phyloP scores from a whole-genome alignment of 2,797 vertebrate genomes.

The Ptychadena robeensis region DNA sequence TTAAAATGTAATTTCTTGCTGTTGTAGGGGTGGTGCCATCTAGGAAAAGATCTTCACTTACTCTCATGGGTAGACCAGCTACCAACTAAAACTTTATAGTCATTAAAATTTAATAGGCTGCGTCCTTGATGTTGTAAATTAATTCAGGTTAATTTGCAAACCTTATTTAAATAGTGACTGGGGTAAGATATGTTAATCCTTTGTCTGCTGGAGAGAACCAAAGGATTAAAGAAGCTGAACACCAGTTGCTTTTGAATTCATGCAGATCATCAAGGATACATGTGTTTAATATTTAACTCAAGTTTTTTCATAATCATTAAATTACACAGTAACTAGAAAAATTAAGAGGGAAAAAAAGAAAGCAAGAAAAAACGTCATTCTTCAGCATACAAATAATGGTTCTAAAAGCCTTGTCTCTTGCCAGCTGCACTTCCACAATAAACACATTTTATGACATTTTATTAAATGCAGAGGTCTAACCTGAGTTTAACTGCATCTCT shows the following conservation, averaged over 20 bases:
- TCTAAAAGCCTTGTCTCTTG: neutral
- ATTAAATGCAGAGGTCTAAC: neutral
- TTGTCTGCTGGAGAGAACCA: neutral
- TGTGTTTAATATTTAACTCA: neutral
- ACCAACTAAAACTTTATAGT: neutral
- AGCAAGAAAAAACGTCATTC: neutral
- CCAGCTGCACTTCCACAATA: neutral
- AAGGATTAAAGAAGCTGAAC: neutral
- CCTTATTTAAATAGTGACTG: neutral
- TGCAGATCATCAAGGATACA: neutral
- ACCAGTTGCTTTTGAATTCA: neutral
- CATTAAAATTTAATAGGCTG: conserved; percentile 2
- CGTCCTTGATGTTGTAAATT: neutral
- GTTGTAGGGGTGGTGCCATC: neutral
- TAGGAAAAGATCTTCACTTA: neutral
- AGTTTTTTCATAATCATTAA: neutral
- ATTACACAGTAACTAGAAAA: neutral
- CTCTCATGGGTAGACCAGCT: neutral
- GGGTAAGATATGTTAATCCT: neutral
- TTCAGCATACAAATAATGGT: neutral
- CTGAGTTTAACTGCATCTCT: neutral
- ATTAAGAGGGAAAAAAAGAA: neutral
- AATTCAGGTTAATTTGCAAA: neutral
- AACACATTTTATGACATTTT: neutral
- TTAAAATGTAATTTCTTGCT: neutral